Conservation (phyloP, 1,140 invertebrate species). For the Cardiocondyla obscurior region DNA sequence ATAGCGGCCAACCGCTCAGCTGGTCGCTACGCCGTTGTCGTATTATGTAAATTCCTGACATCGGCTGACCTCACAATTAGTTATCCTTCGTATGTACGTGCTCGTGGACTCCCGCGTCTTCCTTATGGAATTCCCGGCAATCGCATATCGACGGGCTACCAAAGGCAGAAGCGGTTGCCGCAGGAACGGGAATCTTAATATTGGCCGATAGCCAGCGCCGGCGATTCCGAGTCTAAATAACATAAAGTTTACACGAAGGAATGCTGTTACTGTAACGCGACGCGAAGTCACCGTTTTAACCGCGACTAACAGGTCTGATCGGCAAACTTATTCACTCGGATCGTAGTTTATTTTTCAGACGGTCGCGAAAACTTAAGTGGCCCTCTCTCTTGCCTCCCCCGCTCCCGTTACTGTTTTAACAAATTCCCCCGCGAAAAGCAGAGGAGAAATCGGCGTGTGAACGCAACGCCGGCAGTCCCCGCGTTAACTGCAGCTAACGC, state of each 20-base stretch:
- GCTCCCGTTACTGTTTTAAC: not conserved
- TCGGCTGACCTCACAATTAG: constrained; percentile 70
- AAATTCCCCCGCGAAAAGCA: not conserved
- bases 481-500: constrained; percentile 10
- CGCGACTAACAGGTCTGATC: not conserved
- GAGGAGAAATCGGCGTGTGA: not conserved
- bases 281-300: not conserved
- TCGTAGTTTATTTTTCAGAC: not conserved
- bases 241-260: not conserved
- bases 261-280: not conserved
- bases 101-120: constrained; percentile 56
- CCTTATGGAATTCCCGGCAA: constrained; percentile 59
- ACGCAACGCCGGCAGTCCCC: not conserved
- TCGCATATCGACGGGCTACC: constrained; percentile 46
- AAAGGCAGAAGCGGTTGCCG: not conserved
- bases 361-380: not conserved
- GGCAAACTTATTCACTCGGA: not conserved
- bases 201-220: constrained; percentile 19
- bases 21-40: constrained; percentile 68
- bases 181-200: constrained; percentile 18
- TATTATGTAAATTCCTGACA: constrained; percentile 72
- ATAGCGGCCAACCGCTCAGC: constrained; percentile 34
- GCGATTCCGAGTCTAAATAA: not conserved
- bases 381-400: not conserved
- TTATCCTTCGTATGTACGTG: constrained; percentile 63